Evolutionary conservation across 2,113 vertebrate genomes (phyloP).

Genomic region (Muntiacus reevesi): DNA sequence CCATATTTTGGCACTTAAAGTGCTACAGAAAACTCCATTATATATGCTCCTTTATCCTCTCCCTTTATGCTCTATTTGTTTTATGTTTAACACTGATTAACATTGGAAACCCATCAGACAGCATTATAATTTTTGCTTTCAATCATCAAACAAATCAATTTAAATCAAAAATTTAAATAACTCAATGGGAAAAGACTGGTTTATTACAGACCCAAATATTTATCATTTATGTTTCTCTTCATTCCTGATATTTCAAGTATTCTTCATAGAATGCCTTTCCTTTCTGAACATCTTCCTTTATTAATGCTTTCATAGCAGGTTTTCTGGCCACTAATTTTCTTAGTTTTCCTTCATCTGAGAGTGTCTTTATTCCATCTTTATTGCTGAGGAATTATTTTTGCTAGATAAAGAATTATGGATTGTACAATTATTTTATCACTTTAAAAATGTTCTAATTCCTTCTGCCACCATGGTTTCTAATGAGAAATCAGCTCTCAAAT

Average conservation of each 20-base stretch:
- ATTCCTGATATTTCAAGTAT: background rate
- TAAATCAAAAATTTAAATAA: background rate
- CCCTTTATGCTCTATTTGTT: background rate
- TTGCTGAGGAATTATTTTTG: background rate
- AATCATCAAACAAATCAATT: background rate
- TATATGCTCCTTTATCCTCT: background rate
- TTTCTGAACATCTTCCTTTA: background rate
- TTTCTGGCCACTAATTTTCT: background rate
- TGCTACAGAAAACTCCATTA: background rate
- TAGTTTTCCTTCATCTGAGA: background rate
- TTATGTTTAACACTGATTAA: background rate
- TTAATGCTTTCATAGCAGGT: background rate
- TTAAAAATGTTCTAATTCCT: background rate
- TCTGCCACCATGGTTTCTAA: background rate
- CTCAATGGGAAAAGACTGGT: background rate
- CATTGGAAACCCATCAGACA: background rate
- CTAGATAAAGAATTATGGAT: background rate
- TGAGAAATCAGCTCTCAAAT: background rate
- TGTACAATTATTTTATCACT: background rate
- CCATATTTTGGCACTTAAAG: background rate
- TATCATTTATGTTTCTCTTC: background rate
- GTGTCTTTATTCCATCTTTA: background rate
- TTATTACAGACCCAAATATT: background rate
- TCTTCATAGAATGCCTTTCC: background rate
- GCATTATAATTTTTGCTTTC: background rate